Percentiles rank a stretch among this genome's conserved stretches.
Evolutionary conservation across 2,888 invertebrate genomes (phyloP).

Genomic region (Liopterus haemorrhoidalis): DNA sequence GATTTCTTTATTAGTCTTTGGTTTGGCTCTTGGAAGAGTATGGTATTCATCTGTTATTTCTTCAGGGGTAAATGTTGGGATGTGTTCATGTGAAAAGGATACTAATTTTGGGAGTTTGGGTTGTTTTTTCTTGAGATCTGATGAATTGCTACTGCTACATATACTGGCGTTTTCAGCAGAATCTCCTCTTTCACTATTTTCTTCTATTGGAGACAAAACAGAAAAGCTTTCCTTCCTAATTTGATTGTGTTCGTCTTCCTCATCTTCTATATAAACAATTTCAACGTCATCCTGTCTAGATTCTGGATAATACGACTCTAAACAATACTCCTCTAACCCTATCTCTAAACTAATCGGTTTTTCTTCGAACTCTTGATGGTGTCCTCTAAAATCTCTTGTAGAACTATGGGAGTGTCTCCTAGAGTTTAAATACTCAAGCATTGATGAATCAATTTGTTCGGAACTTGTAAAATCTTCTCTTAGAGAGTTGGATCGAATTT

Average conservation of each 20-base stretch:
- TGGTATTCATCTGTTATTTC: constrained; percentile 45
- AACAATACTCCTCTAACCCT: constrained; percentile 13
- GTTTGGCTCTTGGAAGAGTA: constrained; percentile 51
- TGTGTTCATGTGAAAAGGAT: constrained; percentile 43
- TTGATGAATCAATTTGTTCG: constrained; percentile 42
- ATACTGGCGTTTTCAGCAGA: constrained; percentile 47
- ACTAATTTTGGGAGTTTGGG: constrained; percentile 31
- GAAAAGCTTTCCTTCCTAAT: constrained; percentile 31
- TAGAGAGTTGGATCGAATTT: constrained; percentile 32
- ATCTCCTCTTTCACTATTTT: constrained; percentile 54
- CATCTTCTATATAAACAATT: constrained; percentile 31
- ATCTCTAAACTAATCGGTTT: constrained; percentile 7
- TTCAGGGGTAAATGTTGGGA: constrained; percentile 35
- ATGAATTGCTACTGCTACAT: constrained; percentile 38
- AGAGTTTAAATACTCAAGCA: constrained; percentile 45
- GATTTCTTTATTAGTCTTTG: constrained; percentile 35
- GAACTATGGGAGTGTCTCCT: constrained; percentile 46
- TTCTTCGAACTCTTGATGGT: background rate
- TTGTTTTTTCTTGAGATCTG: constrained; percentile 29
- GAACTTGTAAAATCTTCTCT: constrained; percentile 33
- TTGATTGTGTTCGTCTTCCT: constrained; percentile 26
- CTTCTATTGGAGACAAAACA: constrained; percentile 53
- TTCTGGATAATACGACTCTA: constrained; percentile 23
- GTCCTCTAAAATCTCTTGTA: constrained; percentile 42
- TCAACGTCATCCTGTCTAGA: constrained; percentile 29